A percentile compares a stretch with the other conserved stretches of the same genome.
Evolutionary conservation across 2,113 vertebrate species (phyloP).

Genomic region (Recurvirostra avosetta): DNA sequence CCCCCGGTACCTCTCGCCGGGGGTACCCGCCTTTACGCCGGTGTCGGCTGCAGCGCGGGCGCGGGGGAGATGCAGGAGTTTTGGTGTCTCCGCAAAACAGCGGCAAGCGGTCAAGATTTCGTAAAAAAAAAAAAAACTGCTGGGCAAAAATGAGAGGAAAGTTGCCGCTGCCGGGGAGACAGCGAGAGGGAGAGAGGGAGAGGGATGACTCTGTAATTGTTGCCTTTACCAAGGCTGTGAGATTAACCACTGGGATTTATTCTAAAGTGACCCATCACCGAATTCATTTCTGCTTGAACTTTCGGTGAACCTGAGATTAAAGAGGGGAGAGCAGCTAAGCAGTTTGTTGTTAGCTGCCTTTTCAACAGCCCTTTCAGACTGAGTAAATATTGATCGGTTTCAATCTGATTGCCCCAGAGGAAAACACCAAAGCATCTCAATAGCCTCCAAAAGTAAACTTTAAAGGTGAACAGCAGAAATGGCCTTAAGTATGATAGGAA

Average conservation of each 20-base stretch:
- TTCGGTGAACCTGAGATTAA: slow-evolving; percentile 87
- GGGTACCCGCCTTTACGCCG: not conserved
- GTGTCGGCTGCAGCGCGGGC: too few relatives aligned
- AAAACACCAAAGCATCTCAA: slow-evolving; percentile 79
- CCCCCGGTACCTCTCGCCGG: not conserved
- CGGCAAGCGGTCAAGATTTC: slow-evolving; percentile 46
- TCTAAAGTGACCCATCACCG: slow-evolving; percentile 82
- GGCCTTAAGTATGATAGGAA: slow-evolving; percentile 44
- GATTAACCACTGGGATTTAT: slow-evolving; percentile 81
- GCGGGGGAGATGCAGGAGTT: not conserved
- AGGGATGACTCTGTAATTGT: slow-evolving; percentile 74
- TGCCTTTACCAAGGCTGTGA: slow-evolving; percentile 74
- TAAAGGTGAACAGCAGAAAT: slow-evolving; percentile 70
- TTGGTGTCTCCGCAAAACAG: not conserved
- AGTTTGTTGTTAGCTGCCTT: slow-evolving; percentile 86
- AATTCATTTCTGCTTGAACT: slow-evolving; percentile 87
- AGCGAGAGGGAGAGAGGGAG: not conserved
- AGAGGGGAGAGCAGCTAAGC: slow-evolving; percentile 82
- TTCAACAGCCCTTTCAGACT: slow-evolving; percentile 87
- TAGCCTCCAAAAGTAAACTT: slow-evolving; percentile 82
- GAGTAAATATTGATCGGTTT: slow-evolving; percentile 88
- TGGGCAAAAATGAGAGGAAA: slow-evolving; percentile 66
- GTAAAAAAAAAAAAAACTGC: slow-evolving; percentile 52
- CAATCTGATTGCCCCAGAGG: slow-evolving; percentile 85
- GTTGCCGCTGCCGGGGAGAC: slow-evolving; percentile 15